Evolutionary conservation across 2,113 vertebrate species (phyloP), one percentile per base, ranked within the genome.

Genomic region (Cnemophilus loriae): DNA sequence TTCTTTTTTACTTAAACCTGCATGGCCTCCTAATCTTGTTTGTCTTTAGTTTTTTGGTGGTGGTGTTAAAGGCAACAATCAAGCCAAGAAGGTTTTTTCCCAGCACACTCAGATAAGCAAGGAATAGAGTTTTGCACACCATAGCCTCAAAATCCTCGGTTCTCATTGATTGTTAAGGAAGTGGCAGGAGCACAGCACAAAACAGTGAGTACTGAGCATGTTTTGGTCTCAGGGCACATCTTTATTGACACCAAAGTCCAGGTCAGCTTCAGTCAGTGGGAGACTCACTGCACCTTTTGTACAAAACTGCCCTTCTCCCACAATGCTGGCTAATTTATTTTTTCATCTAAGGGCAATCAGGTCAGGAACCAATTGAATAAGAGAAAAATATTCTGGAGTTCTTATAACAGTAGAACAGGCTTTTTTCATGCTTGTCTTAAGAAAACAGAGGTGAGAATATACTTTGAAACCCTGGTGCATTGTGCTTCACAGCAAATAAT

Each of bases 1-100:
- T 97, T 98, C 98, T 97, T 98, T 97, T 98, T 97, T 98, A 97
- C 96, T 93, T 96, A 98, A 89, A 93, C 91, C 49, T 16, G 19
- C 60, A 9, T 50, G 81, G 70, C 94, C 81, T 97, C 81, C 83
- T 85, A 53, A 91, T 78, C 92, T 73, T 87, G 67, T 82, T 92
- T 79, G 27, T 37, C n/a, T 83, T 82, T 39, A 41, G 23, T 81
- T 60, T 95, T 93, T 90, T 68, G 87, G 69, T 7, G 0, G 22
- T 75, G 28, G 27, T 76, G 80, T 90, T 85, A 67, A 3, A 64
- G 49, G 65, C 60, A 82, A n/a, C 76, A 89, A 24, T 74, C 79
- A 39, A 75, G 21, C n/a, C 56, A 73, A 59, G 55, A 84, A 57
- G 21, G 11, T 30, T 84, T 76, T 76, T 94, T 93, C 64, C 74